Conservation (phyloP, 2,888 invertebrate species). For the Xanthia togata region DNA sequence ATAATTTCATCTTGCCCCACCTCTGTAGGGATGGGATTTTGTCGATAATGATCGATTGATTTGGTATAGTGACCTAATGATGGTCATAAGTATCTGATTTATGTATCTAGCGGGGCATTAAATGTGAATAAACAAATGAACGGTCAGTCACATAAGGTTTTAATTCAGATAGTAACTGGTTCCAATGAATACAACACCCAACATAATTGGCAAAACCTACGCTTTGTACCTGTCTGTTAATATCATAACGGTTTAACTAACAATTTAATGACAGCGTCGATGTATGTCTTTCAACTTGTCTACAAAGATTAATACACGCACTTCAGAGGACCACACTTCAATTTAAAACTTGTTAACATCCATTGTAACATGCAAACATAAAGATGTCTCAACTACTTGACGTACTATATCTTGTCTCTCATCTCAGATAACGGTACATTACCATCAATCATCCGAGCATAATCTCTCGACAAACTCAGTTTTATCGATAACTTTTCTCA, state of each 20-base stretch:
- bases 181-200: conserved; percentile 21
- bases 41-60: conserved; percentile 63
- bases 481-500: conserved; percentile 72
- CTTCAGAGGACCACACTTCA: conserved; percentile 47
- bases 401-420: conserved; percentile 56
- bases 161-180: neutral
- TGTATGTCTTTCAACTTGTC: conserved; percentile 48
- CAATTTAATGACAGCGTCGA: conserved; percentile 35
- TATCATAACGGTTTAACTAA: conserved; percentile 40
- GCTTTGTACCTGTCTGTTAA: conserved; percentile 36
- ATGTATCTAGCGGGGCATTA: conserved; percentile 8
- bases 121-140: conserved; percentile 2
- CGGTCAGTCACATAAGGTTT: neutral
- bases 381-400: conserved; percentile 57
- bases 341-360: conserved; percentile 60
- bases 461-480: conserved; percentile 56
- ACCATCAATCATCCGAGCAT: conserved; percentile 65
- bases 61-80: conserved; percentile 23
- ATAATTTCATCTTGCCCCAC: conserved; percentile 87
- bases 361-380: conserved; percentile 55
- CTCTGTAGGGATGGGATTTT: conserved; percentile 76
- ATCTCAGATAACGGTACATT: conserved; percentile 63
- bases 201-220: conserved; percentile 39
- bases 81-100: conserved; percentile 6
- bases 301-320: conserved; percentile 59